Evolutionary conservation across 2,797 vertebrate genomes (phyloP).

Genomic region (Lophura swinhoii): DNA sequence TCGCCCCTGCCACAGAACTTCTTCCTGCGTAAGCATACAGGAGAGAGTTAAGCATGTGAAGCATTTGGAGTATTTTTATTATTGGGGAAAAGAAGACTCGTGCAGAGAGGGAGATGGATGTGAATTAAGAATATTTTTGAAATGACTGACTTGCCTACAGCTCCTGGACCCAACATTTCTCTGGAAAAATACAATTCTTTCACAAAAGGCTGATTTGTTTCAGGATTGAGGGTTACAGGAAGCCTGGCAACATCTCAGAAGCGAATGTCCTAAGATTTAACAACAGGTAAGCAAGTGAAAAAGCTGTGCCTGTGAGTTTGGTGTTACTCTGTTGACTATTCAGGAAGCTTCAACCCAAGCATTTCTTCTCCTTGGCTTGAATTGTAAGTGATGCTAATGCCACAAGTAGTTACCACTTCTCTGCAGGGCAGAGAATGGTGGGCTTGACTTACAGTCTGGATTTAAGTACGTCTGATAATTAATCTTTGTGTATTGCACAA

Average conservation of each 20-base stretch:
- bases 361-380: not conserved
- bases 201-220: not conserved
- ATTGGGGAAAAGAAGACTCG: not conserved
- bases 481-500: not conserved
- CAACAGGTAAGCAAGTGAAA: not conserved
- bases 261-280: fast-evolving
- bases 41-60: fast-evolving
- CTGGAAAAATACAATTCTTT: not conserved
- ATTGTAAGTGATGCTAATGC: fast-evolving
- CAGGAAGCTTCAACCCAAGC: not conserved
- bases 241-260: not conserved
- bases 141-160: not conserved
- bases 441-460: not conserved
- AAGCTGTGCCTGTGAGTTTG: not conserved
- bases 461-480: not conserved
- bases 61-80: not conserved
- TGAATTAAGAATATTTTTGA: not conserved
- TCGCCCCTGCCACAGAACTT: not conserved
- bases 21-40: not conserved
- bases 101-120: not conserved
- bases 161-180: not conserved
- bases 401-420: fast-evolving
- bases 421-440: not conserved
- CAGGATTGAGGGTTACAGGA: not conserved
- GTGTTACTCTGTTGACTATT: not conserved